Conservation (phyloP, 2,888 invertebrate genomes). For the Lepidochrysops patricia region DNA sequence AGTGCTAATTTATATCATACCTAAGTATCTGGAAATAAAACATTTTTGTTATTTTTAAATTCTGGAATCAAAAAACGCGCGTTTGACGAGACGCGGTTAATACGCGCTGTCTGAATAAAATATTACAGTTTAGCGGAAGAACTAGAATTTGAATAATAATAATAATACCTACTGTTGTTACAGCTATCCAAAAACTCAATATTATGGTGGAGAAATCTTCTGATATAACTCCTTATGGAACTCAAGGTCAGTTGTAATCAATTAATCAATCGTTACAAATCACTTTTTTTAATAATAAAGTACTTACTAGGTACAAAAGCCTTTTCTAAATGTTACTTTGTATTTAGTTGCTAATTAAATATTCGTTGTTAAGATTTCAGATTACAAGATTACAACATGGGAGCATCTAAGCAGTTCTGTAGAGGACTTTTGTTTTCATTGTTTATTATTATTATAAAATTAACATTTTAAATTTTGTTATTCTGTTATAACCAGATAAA, state of each 20-base stretch:
- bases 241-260: slow-evolving; percentile 49
- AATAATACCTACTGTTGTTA: too few relatives aligned
- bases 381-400: slow-evolving; percentile 65
- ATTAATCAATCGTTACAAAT: neutral
- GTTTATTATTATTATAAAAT: slow-evolving; percentile 25
- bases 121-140: too few relatives aligned
- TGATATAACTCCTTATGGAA: slow-evolving; percentile 61
- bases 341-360: neutral
- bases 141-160: too few relatives aligned
- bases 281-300: too few relatives aligned
- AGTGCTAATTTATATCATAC: too few relatives aligned
- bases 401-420: slow-evolving; percentile 37
- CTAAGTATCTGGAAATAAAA: too few relatives aligned
- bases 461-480: slow-evolving; percentile 9
- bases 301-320: neutral
- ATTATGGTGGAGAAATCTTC: slow-evolving; percentile 60
- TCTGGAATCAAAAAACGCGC: too few relatives aligned
- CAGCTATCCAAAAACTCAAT: slow-evolving; percentile 63
- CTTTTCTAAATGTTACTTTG: neutral
- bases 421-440: slow-evolving; percentile 43
- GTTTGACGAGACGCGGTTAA: too few relatives aligned
- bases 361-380: slow-evolving; percentile 56
- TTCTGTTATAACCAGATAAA: neutral
- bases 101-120: too few relatives aligned
- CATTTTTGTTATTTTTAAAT: too few relatives aligned